A percentile compares a stretch with the other conserved stretches of the same genome.
phyloP scores from a whole-genome alignment of 2,888 invertebrate genomes.

The Automeris io region DNA sequence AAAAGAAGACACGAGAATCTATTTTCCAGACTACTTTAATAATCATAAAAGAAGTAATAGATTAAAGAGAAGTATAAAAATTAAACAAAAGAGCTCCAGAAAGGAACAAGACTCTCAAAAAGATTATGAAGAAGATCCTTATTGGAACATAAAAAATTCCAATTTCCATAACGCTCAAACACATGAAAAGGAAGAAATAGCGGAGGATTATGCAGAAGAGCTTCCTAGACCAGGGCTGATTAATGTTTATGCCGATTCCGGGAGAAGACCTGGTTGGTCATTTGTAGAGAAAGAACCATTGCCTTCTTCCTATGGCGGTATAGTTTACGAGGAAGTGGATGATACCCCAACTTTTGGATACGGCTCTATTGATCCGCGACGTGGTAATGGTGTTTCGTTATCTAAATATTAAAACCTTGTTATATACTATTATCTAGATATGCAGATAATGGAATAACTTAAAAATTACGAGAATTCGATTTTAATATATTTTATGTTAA shows the following conservation, averaged over 20 bases:
- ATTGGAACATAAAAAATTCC: constrained; percentile 57
- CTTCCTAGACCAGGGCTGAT: constrained; percentile 57
- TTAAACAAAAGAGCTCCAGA: constrained; percentile 24
- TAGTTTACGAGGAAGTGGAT: constrained; percentile 25
- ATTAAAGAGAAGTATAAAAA: constrained; percentile 27
- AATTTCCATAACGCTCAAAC: constrained; percentile 31
- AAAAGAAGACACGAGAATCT: background rate
- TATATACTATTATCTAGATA: no score
- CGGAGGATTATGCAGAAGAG: constrained; percentile 49
- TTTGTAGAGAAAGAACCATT: constrained; percentile 18
- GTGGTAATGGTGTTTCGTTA: constrained; percentile 39
- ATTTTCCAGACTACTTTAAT: background rate
- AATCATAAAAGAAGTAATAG: background rate
- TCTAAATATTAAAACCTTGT: no score
- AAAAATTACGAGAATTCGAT: no score
- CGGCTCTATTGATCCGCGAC: constrained; percentile 55
- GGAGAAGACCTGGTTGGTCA: constrained; percentile 18
- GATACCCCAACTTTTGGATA: constrained; percentile 44
- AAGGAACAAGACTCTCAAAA: constrained; percentile 11
- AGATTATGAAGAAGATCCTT: constrained; percentile 54
- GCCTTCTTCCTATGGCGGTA: constrained; percentile 25
- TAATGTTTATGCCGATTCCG: constrained; percentile 56
- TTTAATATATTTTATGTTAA: no score
- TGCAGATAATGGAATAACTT: no score
- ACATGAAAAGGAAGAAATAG: constrained; percentile 35